A percentile compares a stretch with the other conserved stretches of the same genome.
These are phyloP conservation scores for Centropristis striata DNA, from an alignment of 2,113 vertebrate genomes.

Conservation along the genomic window DNA sequence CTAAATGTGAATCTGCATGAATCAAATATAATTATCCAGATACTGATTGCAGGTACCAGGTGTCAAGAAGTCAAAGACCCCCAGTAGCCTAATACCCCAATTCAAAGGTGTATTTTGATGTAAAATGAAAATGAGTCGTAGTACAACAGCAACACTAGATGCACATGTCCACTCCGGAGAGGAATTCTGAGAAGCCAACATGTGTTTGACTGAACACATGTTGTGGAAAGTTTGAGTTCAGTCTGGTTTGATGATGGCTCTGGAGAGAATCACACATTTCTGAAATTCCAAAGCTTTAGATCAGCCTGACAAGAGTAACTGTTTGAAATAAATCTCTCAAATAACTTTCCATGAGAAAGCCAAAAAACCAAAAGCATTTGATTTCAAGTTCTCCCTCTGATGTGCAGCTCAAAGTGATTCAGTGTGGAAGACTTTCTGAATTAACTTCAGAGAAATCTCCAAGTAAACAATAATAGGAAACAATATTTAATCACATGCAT, in stretches of 20 bases:
- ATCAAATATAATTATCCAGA: neutral
- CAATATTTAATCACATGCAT: constrained; percentile 83
- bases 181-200: constrained; percentile 55
- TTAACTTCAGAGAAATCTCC: constrained; percentile 77
- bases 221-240: constrained; percentile 76
- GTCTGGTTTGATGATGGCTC: constrained; percentile 74
- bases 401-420: constrained; percentile 77
- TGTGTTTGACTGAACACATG: constrained; percentile 74
- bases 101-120: neutral
- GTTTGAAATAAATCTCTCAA: constrained; percentile 83
- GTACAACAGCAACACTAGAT: constrained; percentile 42
- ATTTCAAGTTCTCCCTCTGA: constrained; percentile 77
- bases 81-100: neutral
- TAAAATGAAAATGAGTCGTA: constrained; percentile 30
- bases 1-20: neutral
- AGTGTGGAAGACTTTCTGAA: constrained; percentile 75
- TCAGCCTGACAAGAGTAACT: constrained; percentile 78
- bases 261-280: constrained; percentile 78
- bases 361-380: constrained; percentile 71
- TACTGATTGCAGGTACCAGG: neutral
- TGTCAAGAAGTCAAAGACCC: neutral
- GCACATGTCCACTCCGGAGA: constrained; percentile 60
- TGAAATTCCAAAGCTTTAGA: constrained; percentile 80
- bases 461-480: constrained; percentile 83
- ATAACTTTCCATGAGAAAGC: constrained; percentile 78